Percentiles rank a stretch among this genome's conserved stretches.
Evolutionary conservation across 1,140 invertebrate species (phyloP).

Genomic region (Bombus impatiens): DNA sequence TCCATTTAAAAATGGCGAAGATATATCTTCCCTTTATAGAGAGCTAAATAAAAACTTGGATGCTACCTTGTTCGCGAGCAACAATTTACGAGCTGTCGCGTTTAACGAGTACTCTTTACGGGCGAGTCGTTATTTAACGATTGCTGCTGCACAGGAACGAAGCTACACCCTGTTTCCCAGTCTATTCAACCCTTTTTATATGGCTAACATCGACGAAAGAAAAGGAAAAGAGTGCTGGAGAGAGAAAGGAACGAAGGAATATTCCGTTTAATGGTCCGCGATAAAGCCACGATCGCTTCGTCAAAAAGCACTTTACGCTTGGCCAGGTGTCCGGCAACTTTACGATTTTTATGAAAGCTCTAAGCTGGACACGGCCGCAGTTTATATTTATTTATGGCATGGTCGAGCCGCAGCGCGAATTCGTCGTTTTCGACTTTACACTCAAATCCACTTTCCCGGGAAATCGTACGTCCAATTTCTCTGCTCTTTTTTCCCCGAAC

Average conservation of each 20-base stretch:
- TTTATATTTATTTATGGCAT: conserved; percentile 36
- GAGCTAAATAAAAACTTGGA: conserved; percentile 12
- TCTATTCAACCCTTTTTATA: conserved; percentile 9
- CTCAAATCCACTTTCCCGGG: background rate
- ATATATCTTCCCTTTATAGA: background rate
- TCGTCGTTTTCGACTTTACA: conserved; percentile 11
- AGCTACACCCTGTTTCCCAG: background rate
- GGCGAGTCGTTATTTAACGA: conserved; percentile 21
- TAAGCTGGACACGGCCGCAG: background rate
- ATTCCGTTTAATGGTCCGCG: conserved; percentile 43
- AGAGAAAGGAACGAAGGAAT: background rate
- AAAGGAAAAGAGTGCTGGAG: too few relatives aligned
- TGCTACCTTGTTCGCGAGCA: background rate
- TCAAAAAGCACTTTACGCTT: conserved; percentile 38
- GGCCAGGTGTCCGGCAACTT: conserved; percentile 12
- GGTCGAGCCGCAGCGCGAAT: background rate
- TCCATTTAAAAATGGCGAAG: background rate
- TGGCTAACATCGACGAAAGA: background rate
- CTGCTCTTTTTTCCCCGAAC: background rate
- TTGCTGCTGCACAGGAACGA: background rate
- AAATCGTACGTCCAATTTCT: conserved; percentile 4
- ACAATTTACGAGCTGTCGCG: conserved; percentile 40
- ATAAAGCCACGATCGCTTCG: conserved; percentile 38
- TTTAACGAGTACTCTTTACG: conserved; percentile 26
- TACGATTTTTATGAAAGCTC: conserved; percentile 40